These are phyloP conservation scores for Sipha flava DNA, from an alignment of 1,140 invertebrate genomes.

Conservation along the genomic window DNA sequence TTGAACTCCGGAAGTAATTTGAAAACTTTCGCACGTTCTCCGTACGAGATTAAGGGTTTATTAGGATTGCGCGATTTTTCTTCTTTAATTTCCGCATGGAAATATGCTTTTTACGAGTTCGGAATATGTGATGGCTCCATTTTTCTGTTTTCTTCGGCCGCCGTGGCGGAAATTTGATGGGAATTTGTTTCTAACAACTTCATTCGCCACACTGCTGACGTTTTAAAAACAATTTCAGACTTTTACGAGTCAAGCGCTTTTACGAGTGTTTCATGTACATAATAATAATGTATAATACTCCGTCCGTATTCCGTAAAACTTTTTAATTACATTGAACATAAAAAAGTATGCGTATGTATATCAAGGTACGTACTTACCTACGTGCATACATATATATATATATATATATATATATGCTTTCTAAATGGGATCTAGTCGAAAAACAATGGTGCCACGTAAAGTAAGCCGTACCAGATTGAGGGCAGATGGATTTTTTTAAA, in stretches of 20 bases:
- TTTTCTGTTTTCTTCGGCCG: neutral
- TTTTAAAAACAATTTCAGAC: slow-evolving; percentile 10
- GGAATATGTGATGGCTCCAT: neutral
- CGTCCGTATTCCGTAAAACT: neutral
- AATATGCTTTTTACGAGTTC: neutral
- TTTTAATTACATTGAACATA: slow-evolving; percentile 7
- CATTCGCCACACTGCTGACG: neutral
- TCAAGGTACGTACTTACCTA: too few species aligned
- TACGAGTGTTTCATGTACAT: neutral
- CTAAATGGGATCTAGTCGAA: neutral
- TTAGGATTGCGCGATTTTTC: neutral
- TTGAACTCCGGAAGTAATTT: neutral
- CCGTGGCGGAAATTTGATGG: neutral
- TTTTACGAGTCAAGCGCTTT: neutral
- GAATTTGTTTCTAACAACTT: slow-evolving; percentile 4
- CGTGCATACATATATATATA: too few species aligned
- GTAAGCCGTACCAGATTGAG: neutral
- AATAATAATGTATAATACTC: too few species aligned
- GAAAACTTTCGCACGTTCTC: neutral
- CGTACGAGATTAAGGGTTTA: too few species aligned
- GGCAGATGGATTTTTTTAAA: neutral
- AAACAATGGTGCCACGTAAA: neutral
- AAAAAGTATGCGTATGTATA: neutral
- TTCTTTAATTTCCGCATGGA: neutral
- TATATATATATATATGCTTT: neutral